Evolutionary conservation across 2,797 vertebrate species (phyloP).

Genomic region (Anableps anableps): DNA sequence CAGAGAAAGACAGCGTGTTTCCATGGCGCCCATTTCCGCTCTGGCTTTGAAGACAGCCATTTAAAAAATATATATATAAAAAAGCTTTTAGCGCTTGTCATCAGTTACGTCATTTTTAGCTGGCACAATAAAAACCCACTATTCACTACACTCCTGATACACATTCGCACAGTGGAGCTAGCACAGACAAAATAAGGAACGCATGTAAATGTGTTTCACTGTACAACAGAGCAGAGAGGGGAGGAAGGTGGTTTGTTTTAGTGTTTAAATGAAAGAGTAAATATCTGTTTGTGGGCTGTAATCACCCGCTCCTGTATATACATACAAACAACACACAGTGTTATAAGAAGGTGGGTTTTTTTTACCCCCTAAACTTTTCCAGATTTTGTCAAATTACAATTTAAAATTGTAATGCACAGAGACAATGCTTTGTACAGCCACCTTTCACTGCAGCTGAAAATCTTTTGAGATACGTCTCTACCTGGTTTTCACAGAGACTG

Average conservation of each 20-base stretch:
- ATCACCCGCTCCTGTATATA: conserved; percentile 32
- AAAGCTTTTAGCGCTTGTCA: conserved; percentile 38
- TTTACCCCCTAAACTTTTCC: background rate
- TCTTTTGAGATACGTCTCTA: background rate
- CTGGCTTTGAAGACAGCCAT: conserved; percentile 39
- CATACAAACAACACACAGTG: background rate
- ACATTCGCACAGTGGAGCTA: conserved; percentile 15
- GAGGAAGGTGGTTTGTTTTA: conserved; percentile 61
- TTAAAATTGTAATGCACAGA: background rate
- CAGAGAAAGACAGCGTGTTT: conserved; percentile 52
- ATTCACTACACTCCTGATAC: conserved; percentile 17
- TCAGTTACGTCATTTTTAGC: conserved; percentile 48
- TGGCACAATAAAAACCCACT: conserved; percentile 34
- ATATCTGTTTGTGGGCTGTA: conserved; percentile 37
- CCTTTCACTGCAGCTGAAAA: background rate
- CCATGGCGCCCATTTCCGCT: conserved; percentile 66
- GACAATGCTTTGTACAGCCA: background rate
- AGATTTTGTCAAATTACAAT: background rate
- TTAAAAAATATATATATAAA: background rate
- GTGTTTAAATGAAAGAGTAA: conserved; percentile 36
- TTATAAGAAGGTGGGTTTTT: background rate
- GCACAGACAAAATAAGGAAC: conserved; percentile 6
- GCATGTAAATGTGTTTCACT: background rate
- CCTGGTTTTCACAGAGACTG: no score
- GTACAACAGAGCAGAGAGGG: conserved; percentile 12